Evolutionary conservation across 2,888 invertebrate genomes (phyloP), one percentile per base, ranked within the genome.

Genomic region (Chrysolina haemoptera): DNA sequence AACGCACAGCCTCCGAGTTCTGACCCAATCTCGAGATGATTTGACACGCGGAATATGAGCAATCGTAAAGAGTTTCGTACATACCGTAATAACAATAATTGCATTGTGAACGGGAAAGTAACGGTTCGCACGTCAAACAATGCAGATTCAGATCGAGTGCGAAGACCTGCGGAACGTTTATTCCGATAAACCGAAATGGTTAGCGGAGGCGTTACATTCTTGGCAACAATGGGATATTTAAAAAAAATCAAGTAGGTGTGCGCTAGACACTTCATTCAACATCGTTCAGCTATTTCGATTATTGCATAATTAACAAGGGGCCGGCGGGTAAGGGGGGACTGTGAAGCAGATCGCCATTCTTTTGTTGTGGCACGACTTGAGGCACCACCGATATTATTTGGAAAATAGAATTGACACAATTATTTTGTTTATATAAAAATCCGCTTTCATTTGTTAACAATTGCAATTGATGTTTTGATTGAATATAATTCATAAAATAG

Each of bases 141-240:
- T 65, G 46, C 43, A 53, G 18, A 66, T 50, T 66, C 46, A 16
- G 71, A 71, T 72, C 62, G 63, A 72, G 72, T 53, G 72, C 72
- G 68, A 68, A 73, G 73, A 65, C 73, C 68, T 68, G 55, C 65
- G 62, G 59, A 68, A 68, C 68, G 55, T 73, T 68, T 59, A 73
- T 69, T 55, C 65, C 62, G 68, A 73, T 68, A 63, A 64, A 63
- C 73, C 40, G 59, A 59, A 69, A 65, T 59, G 46, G 41, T 69
- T 53, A 41, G 64, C 68, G 73, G 53, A 46, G 73, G 73, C 73
- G 68, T 72, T 50, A 43, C 35, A 62, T 65, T 63, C 53, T 8
- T 48, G 62, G 59, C 68, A 69, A 69, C 68, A 73, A 68, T 67
- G 16, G 59, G 8, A 22, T 9, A 35, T 48, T 20, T 41, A 55